These are phyloP conservation scores for Camponotus fellah DNA, from an alignment of 2,888 invertebrate genomes.

Conservation along the genomic window DNA sequence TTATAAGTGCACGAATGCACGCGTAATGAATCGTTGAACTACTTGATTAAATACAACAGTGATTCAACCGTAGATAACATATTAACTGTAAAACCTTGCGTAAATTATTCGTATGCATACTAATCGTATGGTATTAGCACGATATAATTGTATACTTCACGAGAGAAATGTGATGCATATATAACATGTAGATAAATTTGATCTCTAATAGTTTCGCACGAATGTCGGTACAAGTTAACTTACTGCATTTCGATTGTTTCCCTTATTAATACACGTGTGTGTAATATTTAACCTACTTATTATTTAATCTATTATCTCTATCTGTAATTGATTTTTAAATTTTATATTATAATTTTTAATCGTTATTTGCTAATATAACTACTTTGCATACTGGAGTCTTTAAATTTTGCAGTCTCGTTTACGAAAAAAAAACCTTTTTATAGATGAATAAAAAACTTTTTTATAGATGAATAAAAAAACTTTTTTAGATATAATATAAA, in stretches of 20 bases:
- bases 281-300: too few relatives aligned
- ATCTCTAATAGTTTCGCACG: slow-evolving; percentile 22
- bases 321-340: not conserved
- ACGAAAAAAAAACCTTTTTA: not conserved
- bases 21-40: slow-evolving; percentile 43
- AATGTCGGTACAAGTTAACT: not conserved
- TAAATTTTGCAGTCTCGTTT: not conserved
- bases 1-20: slow-evolving; percentile 28
- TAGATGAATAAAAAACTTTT: slow-evolving; percentile 14
- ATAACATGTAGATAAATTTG: slow-evolving; percentile 13
- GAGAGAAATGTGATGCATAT: slow-evolving; percentile 14
- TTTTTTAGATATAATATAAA: not conserved
- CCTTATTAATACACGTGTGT: not conserved
- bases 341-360: not conserved
- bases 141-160: slow-evolving; percentile 36
- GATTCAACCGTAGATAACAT: slow-evolving; percentile 42
- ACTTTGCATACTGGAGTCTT: not conserved
- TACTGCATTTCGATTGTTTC: slow-evolving; percentile 23
- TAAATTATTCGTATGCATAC: slow-evolving; percentile 27
- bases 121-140: slow-evolving; percentile 22
- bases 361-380: not conserved
- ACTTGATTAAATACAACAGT: slow-evolving; percentile 49
- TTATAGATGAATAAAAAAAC: slow-evolving; percentile 25
- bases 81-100: slow-evolving; percentile 38
- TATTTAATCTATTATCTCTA: not conserved